Evolutionary conservation across 2,113 vertebrate species (phyloP).

Genomic region (Lutjanus erythropterus): DNA sequence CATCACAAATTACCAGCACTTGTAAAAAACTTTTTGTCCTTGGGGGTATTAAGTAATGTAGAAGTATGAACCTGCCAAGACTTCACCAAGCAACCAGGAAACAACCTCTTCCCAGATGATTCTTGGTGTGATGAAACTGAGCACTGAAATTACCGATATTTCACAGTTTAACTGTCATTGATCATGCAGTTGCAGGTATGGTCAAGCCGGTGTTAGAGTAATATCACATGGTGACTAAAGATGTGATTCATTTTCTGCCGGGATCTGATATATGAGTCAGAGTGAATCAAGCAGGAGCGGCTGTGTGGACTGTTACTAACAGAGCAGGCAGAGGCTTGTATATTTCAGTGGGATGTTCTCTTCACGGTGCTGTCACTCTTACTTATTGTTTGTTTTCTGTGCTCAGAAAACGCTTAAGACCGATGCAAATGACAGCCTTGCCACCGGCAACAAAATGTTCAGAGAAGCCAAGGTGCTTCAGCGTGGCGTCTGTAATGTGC

Average conservation of each 20-base stretch:
- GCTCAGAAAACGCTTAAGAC: background rate
- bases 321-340: slow-evolving; percentile 66
- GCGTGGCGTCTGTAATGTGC: background rate
- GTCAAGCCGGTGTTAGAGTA: slow-evolving; percentile 21
- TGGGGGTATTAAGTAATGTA: slow-evolving; percentile 9
- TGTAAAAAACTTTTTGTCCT: background rate
- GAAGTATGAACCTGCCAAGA: background rate
- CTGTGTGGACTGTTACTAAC: slow-evolving; percentile 19
- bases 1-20: slow-evolving; percentile 6
- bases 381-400: slow-evolving; percentile 13
- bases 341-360: slow-evolving; percentile 25
- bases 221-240: slow-evolving; percentile 16
- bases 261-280: slow-evolving; percentile 61
- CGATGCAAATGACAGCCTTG: slow-evolving; percentile 22
- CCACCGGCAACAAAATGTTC: background rate
- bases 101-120: background rate
- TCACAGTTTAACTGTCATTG: background rate
- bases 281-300: slow-evolving; percentile 65
- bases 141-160: slow-evolving; percentile 2
- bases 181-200: slow-evolving; percentile 6
- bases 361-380: background rate
- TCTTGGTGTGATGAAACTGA: background rate
- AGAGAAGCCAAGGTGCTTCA: background rate
- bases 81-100: slow-evolving; percentile 3
- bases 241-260: slow-evolving; percentile 44